phyloP scores from a whole-genome alignment of 2,113 vertebrate species.

The Daboia siamensis region DNA sequence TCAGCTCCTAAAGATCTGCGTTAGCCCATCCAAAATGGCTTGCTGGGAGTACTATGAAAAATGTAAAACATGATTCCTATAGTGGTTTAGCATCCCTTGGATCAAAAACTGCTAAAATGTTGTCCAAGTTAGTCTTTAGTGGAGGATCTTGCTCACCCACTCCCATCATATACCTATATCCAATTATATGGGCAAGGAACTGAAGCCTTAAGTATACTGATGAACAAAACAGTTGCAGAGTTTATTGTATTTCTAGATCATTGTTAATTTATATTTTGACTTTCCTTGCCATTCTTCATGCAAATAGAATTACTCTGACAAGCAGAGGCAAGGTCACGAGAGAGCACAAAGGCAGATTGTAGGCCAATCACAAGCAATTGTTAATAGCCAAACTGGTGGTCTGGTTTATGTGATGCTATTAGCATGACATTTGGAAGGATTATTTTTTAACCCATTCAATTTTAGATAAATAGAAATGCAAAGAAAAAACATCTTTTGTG shows the following conservation, averaged over 20 bases:
- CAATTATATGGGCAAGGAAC: background rate
- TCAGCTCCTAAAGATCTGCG: background rate
- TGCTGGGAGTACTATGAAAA: background rate
- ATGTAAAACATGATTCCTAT: background rate
- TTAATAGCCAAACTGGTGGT: background rate
- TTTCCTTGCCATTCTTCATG: background rate
- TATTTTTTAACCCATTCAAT: background rate
- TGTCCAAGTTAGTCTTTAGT: background rate
- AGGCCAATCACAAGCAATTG: background rate
- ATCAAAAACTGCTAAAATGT: background rate
- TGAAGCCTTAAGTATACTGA: background rate
- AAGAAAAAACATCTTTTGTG: background rate
- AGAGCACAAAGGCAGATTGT: background rate
- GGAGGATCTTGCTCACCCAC: background rate
- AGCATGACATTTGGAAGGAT: background rate
- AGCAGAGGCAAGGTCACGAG: conserved; percentile 12
- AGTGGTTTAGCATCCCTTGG: background rate
- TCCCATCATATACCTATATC: background rate
- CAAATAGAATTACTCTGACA: conserved; percentile 13
- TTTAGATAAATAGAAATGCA: conserved; percentile 25
- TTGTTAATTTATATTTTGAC: conserved; percentile 4
- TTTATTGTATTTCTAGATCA: background rate
- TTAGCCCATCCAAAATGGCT: background rate
- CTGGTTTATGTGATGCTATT: background rate
- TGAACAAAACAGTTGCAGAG: background rate